Base-by-base conservation (phyloP, 2,797 vertebrate species). In the Urophycis tenuis region DNA sequence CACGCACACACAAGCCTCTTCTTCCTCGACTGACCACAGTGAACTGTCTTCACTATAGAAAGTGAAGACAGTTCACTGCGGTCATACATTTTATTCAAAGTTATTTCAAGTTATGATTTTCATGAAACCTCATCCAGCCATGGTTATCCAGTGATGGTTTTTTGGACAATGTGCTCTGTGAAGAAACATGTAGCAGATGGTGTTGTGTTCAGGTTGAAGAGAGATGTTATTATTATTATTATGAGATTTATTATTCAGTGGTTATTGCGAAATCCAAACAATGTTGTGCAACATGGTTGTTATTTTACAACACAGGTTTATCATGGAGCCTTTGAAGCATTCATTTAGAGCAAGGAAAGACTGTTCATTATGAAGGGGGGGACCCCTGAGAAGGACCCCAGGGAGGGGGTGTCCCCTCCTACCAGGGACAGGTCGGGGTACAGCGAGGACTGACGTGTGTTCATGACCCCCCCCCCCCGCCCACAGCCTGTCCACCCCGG, bases 401-500 rank as follows among this genome's bases (percentile, higher is more conserved):
- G 22, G 15, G 53, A 22, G 53, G 1, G 6, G 36, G 36, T n/a
- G n/a, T 3, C 11, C 36, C 36, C 9, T 36, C 36, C 36, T 36
- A 7, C 33, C 33, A 34, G 33, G 33, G 33, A 34, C 33, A 7
- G 33, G 39, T 60, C n/a, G 19, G 53, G 3, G 7, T n/a, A 7
- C 22, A n/a, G 3, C 5, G 3, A 9, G 53, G 3, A 7, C 53
- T 25, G 7, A 60, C 3, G 53, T 60, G 53, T 60, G 17, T n/a
- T 2, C 22, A n/a, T 10, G 22, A 60, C 11, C 22, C 19, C 5
- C 3, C 14, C 31, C 34, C 72, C 49, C 19, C 5, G 2, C 14
- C 31, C 72, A 33, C 74, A 96, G 95, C 91, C 89, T 91, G 76
- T 92, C 85, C 0, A 77, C 91, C 0, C 78, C 92, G 0, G 91